Conservation (phyloP, 2,797 vertebrate genomes). For the Propithecus deckenii region DNA sequence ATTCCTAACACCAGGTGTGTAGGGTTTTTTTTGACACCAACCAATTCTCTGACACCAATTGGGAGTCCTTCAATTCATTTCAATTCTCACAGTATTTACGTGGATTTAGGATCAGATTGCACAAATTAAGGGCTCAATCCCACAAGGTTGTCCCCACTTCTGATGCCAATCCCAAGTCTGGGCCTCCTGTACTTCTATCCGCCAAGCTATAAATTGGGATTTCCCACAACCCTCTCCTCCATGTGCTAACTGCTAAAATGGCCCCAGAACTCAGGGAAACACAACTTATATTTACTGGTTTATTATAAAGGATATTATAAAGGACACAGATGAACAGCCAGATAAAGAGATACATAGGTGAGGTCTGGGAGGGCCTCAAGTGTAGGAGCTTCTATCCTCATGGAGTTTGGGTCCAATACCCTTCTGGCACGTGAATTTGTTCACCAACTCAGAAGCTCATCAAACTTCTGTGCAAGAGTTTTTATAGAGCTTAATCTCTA, state of each 20-base stretch:
- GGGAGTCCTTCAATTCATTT: background rate
- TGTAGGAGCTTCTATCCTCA: background rate
- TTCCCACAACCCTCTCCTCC: background rate
- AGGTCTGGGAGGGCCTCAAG: background rate
- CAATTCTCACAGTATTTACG: background rate
- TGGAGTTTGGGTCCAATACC: background rate
- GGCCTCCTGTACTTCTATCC: background rate
- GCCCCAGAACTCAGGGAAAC: background rate
- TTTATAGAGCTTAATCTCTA: background rate
- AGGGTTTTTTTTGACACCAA: background rate
- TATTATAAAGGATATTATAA: background rate
- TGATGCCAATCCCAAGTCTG: background rate
- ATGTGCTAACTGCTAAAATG: background rate
- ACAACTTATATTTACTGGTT: background rate
- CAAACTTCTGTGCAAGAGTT: background rate
- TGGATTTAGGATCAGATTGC: background rate
- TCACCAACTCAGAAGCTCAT: background rate
- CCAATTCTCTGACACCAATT: background rate
- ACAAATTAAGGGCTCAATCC: background rate
- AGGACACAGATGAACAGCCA: background rate
- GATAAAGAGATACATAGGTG: background rate
- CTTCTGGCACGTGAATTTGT: background rate
- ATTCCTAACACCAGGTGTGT: background rate
- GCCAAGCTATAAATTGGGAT: background rate
- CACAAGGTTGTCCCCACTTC: too few species aligned